Percentiles rank a stretch among this genome's conserved stretches.
Conservation (phyloP, 2,113 vertebrate genomes). For the Sisor rabdophorus region DNA sequence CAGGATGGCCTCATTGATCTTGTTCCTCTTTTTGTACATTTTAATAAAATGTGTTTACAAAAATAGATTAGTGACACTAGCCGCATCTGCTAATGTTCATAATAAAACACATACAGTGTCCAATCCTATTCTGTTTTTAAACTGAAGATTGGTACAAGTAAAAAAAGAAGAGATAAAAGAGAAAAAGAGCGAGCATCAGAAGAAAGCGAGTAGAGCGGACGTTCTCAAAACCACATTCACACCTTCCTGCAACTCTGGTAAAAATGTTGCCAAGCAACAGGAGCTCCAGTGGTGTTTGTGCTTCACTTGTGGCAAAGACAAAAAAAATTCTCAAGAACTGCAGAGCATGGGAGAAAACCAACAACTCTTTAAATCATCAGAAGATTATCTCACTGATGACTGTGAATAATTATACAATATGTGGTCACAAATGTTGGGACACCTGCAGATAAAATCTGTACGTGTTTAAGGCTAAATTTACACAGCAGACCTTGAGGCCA, state of each 20-base stretch:
- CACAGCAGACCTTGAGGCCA: no score
- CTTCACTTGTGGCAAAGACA: constrained; percentile 36
- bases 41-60: neutral
- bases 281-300: constrained; percentile 12
- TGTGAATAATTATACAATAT: no score
- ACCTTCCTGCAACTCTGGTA: constrained; percentile 49
- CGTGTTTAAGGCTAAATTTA: no score
- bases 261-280: constrained; percentile 50
- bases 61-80: neutral
- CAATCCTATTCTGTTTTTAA: constrained; percentile 12
- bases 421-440: no score
- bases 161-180: neutral
- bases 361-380: neutral
- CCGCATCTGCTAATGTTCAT: constrained; percentile 1
- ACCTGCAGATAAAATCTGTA: no score
- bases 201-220: constrained; percentile 16
- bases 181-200: constrained; percentile 13
- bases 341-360: neutral
- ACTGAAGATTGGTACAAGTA: constrained; percentile 4
- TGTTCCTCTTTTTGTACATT: constrained; percentile 32
- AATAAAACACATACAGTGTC: neutral
- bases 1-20: constrained; percentile 25
- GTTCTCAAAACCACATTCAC: constrained; percentile 43
- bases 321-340: constrained; percentile 10
- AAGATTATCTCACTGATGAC: neutral